These are phyloP conservation scores for Ernsta delagoae DNA, from an alignment of 2,888 invertebrate genomes.

Conservation along the genomic window DNA sequence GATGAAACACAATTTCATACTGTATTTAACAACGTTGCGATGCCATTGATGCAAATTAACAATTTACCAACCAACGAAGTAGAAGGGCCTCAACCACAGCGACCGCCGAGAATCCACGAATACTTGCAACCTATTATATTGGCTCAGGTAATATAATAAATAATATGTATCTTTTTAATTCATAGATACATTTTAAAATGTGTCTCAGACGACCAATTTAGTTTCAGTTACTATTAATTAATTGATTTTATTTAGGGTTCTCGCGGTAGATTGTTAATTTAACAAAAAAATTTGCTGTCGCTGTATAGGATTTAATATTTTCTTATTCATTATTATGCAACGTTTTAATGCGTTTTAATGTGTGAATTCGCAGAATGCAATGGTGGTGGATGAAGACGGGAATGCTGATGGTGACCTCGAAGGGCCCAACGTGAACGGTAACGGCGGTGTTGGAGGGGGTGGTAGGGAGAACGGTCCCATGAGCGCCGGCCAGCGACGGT, in stretches of 20 bases:
- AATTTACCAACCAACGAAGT: conserved; percentile 72
- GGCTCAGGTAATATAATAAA: conserved; percentile 68
- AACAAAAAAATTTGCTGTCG: no score
- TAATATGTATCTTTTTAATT: no score
- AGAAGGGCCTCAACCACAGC: conserved; percentile 54
- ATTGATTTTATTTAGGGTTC: no score
- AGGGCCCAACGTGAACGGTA: conserved; percentile 1
- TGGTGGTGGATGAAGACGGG: conserved; percentile 78
- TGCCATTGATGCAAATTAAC: conserved; percentile 86
- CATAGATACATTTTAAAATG: no score
- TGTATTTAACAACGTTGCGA: conserved; percentile 64
- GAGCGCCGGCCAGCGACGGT: conserved; percentile 55
- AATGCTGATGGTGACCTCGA: conserved; percentile 36
- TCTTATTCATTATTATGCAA: no score
- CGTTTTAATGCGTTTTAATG: no score
- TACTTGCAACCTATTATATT: conserved; percentile 78
- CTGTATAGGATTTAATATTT: no score
- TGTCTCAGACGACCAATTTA: no score
- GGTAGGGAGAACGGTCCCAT: conserved; percentile 50
- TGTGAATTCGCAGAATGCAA: conserved; percentile 62
- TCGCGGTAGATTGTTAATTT: no score
- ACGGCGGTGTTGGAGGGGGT: conserved; percentile 30
- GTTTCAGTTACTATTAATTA: no score
- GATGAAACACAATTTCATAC: conserved; percentile 61
- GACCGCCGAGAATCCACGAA: conserved; percentile 73